Conservation (phyloP, 2,797 vertebrate species). For the Oreochromis grahami region DNA sequence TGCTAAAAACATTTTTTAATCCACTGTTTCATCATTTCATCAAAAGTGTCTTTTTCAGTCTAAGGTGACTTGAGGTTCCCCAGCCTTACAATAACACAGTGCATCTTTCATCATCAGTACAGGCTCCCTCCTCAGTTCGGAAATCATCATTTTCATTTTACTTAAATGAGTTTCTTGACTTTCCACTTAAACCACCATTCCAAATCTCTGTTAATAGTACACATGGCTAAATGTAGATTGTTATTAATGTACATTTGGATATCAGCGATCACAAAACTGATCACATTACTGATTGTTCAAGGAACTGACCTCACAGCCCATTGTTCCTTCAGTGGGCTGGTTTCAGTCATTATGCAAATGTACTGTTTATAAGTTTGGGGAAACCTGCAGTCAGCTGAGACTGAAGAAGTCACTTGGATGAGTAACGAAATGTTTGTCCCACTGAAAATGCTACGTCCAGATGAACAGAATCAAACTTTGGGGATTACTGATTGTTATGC, state of each 20-base stretch:
- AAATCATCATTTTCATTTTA: neutral
- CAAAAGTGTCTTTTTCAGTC: neutral
- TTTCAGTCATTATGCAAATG: neutral
- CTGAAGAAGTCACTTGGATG: too few species aligned
- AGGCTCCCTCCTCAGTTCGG: neutral
- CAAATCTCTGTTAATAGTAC: too few species aligned
- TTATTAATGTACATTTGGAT: neutral
- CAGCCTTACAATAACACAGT: neutral
- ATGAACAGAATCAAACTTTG: too few species aligned
- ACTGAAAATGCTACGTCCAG: too few species aligned
- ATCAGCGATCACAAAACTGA: neutral
- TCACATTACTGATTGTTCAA: neutral
- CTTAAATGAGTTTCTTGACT: neutral
- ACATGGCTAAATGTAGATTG: neutral
- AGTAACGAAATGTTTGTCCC: too few species aligned
- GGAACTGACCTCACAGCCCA: neutral
- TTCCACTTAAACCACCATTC: neutral
- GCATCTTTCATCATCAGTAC: neutral
- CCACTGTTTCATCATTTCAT: neutral
- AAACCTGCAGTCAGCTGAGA: neutral
- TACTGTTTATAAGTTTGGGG: neutral
- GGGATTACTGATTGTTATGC: too few species aligned
- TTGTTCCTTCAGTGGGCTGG: neutral
- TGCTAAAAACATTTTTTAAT: accelerated
- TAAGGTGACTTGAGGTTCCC: neutral